Evolutionary conservation across 2,888 invertebrate genomes (phyloP).

Genomic region (Macrophya annulata): DNA sequence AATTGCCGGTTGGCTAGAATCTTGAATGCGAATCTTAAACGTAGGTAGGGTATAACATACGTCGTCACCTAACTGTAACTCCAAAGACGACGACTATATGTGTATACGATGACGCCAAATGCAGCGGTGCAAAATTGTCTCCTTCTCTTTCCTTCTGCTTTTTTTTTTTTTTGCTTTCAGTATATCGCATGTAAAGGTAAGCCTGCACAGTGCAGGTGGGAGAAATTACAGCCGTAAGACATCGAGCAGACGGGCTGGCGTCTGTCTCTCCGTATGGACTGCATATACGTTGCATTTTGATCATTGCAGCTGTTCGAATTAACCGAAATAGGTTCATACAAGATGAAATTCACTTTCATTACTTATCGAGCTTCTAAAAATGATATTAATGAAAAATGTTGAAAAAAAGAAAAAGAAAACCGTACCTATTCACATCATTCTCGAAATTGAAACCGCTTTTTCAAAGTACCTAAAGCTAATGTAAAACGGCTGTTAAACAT

Average conservation of each 20-base stretch:
- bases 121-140: conserved; percentile 8
- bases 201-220: conserved; percentile 39
- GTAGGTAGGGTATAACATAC: background rate
- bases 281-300: conserved; percentile 67
- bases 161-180: background rate
- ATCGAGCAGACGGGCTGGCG: conserved; percentile 51
- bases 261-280: conserved; percentile 1
- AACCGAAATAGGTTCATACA: background rate
- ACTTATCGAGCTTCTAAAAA: background rate
- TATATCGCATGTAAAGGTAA: background rate
- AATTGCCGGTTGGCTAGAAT: background rate
- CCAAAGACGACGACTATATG: conserved; percentile 7
- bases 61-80: conserved; percentile 38
- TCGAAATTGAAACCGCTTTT: background rate
- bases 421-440: too few relatives aligned
- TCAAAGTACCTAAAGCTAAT: background rate
- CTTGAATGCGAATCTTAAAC: conserved; percentile 20
- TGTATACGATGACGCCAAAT: conserved; percentile 40
- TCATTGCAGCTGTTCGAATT: conserved; percentile 63
- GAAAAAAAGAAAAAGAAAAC: background rate
- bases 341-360: background rate
- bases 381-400: background rate
- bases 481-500: background rate
- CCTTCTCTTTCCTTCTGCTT: background rate
- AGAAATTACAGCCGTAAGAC: background rate